Evolutionary conservation across 2,888 invertebrate genomes (phyloP).

Genomic region (Adela reaumurella): DNA sequence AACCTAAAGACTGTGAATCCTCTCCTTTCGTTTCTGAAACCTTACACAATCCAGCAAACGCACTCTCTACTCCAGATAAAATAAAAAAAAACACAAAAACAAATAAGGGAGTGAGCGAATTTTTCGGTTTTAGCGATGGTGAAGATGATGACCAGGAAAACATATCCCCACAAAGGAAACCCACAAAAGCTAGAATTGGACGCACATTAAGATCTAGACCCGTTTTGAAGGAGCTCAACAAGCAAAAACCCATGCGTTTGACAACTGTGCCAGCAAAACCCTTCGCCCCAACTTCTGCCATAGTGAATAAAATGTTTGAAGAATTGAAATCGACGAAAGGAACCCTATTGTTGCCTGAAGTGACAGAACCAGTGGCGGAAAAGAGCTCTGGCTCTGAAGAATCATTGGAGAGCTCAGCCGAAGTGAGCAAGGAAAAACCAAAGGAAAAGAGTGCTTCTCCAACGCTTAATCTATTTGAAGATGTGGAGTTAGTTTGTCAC

Average conservation of each 20-base stretch:
- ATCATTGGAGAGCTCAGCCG: constrained; percentile 10
- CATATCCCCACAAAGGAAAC: constrained; percentile 12
- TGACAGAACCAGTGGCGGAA: constrained; percentile 13
- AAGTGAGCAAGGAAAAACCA: constrained; percentile 1
- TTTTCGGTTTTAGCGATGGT: constrained; percentile 42
- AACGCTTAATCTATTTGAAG: constrained; percentile 46
- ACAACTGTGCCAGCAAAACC: constrained; percentile 25
- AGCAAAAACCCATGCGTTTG: neutral
- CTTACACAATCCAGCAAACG: constrained; percentile 8
- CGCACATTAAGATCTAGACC: neutral
- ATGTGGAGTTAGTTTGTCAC: constrained; percentile 40
- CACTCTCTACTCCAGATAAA: neutral
- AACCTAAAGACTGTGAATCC: constrained; percentile 8
- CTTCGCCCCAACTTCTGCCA: constrained; percentile 21
- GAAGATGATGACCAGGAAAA: constrained; percentile 37
- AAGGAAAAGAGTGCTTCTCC: constrained; percentile 23
- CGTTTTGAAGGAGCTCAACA: neutral
- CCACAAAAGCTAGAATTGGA: too few species aligned
- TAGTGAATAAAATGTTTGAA: constrained; percentile 26
- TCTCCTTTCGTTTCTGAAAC: constrained; percentile 11
- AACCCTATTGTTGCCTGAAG: too few species aligned
- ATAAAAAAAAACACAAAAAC: constrained; percentile 17
- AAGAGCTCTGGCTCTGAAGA: constrained; percentile 18
- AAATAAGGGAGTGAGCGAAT: constrained; percentile 21
- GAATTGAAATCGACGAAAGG: constrained; percentile 27